phyloP scores from a whole-genome alignment of 2,888 invertebrate genomes.

The Cordilura impudica region DNA sequence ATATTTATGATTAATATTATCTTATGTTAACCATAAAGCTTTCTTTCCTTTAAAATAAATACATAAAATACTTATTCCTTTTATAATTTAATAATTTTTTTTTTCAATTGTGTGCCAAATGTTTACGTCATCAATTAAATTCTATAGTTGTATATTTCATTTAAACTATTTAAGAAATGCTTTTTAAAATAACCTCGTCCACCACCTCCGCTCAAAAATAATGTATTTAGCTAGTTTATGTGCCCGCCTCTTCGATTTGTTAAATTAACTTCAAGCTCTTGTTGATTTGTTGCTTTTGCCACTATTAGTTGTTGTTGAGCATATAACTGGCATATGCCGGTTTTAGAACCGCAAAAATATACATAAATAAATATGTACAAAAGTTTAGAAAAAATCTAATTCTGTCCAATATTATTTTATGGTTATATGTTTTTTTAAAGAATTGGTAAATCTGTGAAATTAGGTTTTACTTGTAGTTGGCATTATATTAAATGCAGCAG shows the following conservation, averaged over 20 bases:
- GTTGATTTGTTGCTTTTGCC: not conserved
- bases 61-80: not conserved
- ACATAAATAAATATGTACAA: no score
- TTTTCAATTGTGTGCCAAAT: no score
- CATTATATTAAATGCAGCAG: no score
- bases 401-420: no score
- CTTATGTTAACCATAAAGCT: no score
- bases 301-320: constrained; percentile 1
- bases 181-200: constrained; percentile 28
- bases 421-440: no score
- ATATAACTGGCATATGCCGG: constrained; percentile 43
- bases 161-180: constrained; percentile 2
- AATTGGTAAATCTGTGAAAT: no score
- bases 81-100: not conserved
- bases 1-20: constrained; percentile 11
- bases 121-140: constrained; percentile 26
- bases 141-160: not conserved
- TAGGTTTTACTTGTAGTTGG: no score
- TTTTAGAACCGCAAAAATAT: constrained; percentile 12
- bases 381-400: no score
- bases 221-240: constrained; percentile 5
- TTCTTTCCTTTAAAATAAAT: not conserved
- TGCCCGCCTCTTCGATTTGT: constrained; percentile 38
- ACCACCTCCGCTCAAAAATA: constrained; percentile 49
- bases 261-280: constrained; percentile 29